A percentile compares a stretch with the other conserved stretches of the same genome.
These are phyloP conservation scores for Coptodon bakossiorum DNA, from an alignment of 2,113 vertebrate genomes.

Conservation along the genomic window DNA sequence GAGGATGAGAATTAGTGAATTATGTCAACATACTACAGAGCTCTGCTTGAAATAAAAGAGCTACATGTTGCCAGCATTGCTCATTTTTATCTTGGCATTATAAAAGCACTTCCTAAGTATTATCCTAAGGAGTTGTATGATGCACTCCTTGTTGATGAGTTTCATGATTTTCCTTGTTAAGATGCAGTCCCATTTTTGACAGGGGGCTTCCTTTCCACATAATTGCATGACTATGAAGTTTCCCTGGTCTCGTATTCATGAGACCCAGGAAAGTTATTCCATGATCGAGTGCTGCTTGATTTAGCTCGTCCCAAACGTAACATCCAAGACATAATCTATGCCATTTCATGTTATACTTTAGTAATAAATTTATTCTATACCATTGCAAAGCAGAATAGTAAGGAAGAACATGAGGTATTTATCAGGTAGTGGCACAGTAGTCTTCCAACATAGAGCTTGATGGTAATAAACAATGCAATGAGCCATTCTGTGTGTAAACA, in stretches of 20 bases:
- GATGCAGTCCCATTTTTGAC: background rate
- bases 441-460: slow-evolving; percentile 5
- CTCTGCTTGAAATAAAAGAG: background rate
- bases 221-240: background rate
- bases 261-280: background rate
- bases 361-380: background rate
- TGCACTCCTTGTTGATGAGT: background rate
- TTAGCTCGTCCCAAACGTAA: background rate
- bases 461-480: background rate
- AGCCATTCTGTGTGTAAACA: background rate
- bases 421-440: background rate
- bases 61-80: background rate
- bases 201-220: background rate
- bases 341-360: background rate
- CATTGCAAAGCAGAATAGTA: slow-evolving; percentile 2
- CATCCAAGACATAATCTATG: background rate
- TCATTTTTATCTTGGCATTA: background rate
- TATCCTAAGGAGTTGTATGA: background rate
- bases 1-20: background rate
- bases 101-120: background rate
- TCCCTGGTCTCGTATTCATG: background rate
- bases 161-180: background rate
- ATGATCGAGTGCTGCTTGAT: background rate
- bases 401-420: background rate
- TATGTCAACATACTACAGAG: background rate